These are phyloP conservation scores for Microchirus variegatus DNA, from an alignment of 2,797 vertebrate genomes.

Conservation along the genomic window DNA sequence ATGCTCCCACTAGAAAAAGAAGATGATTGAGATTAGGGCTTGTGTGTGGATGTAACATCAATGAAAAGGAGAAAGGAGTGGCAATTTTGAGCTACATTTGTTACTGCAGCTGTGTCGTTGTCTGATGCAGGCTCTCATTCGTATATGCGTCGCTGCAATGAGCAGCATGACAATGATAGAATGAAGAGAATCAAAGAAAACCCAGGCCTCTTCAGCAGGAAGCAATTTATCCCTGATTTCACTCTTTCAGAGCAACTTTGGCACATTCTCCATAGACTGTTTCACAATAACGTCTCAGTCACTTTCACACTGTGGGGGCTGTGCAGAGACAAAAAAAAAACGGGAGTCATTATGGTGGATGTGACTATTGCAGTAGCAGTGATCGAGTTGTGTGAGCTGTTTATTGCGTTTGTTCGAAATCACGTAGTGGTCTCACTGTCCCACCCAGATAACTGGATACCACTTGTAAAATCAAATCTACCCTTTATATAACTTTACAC, in stretches of 20 bases:
- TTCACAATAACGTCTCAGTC: constrained; percentile 27
- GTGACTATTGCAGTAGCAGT: background rate
- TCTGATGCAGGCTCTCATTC: constrained; percentile 53
- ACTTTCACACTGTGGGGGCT: constrained; percentile 11
- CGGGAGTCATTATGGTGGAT: background rate
- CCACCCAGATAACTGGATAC: background rate
- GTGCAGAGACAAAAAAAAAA: background rate
- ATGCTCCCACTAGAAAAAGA: constrained; percentile 1
- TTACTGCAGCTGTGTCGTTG: constrained; percentile 61
- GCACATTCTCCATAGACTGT: constrained; percentile 17
- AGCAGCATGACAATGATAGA: constrained; percentile 44
- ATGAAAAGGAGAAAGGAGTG: constrained; percentile 24
- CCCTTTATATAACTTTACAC: background rate
- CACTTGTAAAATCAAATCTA: background rate
- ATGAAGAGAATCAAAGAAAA: constrained; percentile 72
- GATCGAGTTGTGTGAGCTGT: background rate
- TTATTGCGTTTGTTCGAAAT: constrained; percentile 17
- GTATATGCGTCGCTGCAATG: constrained; percentile 40
- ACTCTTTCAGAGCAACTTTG: constrained; percentile 42
- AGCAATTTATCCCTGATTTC: constrained; percentile 78
- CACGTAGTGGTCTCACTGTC: background rate
- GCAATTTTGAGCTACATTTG: constrained; percentile 54
- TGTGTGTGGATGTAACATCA: constrained; percentile 19
- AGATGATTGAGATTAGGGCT: constrained; percentile 27
- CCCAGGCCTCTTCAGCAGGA: constrained; percentile 78